These are phyloP conservation scores for Pseudolaguvia tuberculata DNA, from an alignment of 2,113 vertebrate species.

Conservation along the genomic window DNA sequence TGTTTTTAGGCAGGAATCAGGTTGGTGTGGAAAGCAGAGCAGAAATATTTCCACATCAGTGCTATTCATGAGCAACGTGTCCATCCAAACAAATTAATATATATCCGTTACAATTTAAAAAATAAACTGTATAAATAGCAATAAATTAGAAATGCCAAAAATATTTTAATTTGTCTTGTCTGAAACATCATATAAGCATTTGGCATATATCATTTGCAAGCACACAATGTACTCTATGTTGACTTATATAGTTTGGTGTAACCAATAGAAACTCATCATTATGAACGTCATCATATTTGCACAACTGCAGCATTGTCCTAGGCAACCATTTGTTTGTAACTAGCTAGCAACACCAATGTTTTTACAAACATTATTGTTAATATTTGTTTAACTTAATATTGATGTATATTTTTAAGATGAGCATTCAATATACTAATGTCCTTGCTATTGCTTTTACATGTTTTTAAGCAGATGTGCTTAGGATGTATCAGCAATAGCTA, in stretches of 20 bases:
- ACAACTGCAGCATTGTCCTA: not conserved
- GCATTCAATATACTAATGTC: too few relatives aligned
- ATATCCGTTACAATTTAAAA: not conserved
- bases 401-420: too few relatives aligned
- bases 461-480: too few relatives aligned
- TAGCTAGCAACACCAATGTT: not conserved
- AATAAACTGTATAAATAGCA: not conserved
- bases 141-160: not conserved
- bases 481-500: too few relatives aligned
- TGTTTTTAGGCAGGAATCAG: slow-evolving; percentile 1
- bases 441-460: too few relatives aligned
- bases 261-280: slow-evolving; percentile 18
- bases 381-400: too few relatives aligned
- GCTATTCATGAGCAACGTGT: slow-evolving; percentile 28
- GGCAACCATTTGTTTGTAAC: not conserved
- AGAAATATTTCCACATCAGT: slow-evolving; percentile 27
- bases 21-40: slow-evolving; percentile 35
- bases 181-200: not conserved
- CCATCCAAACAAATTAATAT: slow-evolving; percentile 3
- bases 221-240: not conserved
- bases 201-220: not conserved
- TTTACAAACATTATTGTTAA: not conserved
- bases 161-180: not conserved
- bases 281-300: slow-evolving; percentile 5
- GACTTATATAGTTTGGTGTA: not conserved